Percentiles rank a stretch among this genome's conserved stretches.
Conservation (phyloP, 1,140 invertebrate species). For the Drosophila parvula region DNA sequence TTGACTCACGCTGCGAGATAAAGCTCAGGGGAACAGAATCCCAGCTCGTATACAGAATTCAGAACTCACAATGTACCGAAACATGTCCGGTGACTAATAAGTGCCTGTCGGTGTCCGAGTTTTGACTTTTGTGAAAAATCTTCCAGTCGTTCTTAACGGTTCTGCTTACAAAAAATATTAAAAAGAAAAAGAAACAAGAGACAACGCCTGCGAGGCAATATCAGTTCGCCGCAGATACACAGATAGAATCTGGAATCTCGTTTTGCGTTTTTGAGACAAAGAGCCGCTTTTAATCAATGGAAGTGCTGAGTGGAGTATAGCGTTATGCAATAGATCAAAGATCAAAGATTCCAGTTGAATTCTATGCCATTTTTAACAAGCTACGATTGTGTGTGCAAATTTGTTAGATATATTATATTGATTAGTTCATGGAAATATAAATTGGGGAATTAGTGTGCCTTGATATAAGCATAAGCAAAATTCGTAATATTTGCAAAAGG, state of each 20-base stretch:
- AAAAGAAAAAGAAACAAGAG: conserved; percentile 2
- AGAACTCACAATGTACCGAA: conserved; percentile 39
- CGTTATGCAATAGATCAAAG: conserved; percentile 30
- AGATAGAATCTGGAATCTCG: conserved; percentile 37
- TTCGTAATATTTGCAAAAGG: background rate
- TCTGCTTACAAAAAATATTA: conserved; percentile 23
- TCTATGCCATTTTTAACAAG: conserved; percentile 12
- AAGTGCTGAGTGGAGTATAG: conserved; percentile 29
- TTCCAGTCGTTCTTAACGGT: conserved; percentile 46
- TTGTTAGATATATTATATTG: background rate
- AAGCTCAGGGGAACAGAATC: conserved; percentile 18
- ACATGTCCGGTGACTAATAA: conserved; percentile 59
- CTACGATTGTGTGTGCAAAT: background rate
- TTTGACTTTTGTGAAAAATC: conserved; percentile 51
- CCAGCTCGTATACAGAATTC: conserved; percentile 7
- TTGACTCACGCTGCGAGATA: conserved; percentile 52
- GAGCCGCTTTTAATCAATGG: conserved; percentile 27
- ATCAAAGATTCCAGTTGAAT: conserved; percentile 15
- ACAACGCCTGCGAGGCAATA: conserved; percentile 16
- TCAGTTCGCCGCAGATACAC: conserved; percentile 12
- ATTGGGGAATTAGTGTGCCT: background rate
- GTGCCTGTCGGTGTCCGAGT: conserved; percentile 15
- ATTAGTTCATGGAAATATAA: background rate
- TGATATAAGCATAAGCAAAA: background rate
- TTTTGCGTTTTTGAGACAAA: conserved; percentile 23